A percentile compares a stretch with the other conserved stretches of the same genome.
phyloP scores from a whole-genome alignment of 1,140 invertebrate species.

The Pseudomyrmex sp. region DNA sequence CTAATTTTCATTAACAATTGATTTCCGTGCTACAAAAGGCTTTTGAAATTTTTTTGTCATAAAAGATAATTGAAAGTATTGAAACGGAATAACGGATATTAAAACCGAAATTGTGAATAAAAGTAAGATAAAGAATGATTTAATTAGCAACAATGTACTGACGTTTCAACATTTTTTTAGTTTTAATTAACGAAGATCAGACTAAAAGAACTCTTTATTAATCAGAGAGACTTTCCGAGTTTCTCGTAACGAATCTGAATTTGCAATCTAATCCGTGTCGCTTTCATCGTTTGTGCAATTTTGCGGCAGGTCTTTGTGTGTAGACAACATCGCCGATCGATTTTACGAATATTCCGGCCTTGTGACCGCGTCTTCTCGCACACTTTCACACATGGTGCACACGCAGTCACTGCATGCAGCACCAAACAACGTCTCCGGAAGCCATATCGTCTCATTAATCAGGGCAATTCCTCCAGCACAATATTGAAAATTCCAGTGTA shows the following conservation, averaged over 20 bases:
- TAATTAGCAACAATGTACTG: background rate
- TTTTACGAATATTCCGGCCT: conserved; percentile 26
- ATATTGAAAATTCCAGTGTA: conserved; percentile 73
- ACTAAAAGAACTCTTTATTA: background rate
- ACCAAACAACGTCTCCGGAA: conserved; percentile 61
- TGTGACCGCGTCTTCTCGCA: conserved; percentile 8
- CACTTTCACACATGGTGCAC: background rate
- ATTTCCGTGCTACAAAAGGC: background rate
- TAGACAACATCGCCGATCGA: conserved; percentile 30
- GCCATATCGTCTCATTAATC: conserved; percentile 71
- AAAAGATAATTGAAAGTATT: background rate
- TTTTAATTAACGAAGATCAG: background rate
- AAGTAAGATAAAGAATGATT: background rate
- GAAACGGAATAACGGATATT: background rate
- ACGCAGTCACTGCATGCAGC: conserved; percentile 41
- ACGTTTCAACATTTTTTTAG: background rate
- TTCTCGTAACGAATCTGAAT: background rate
- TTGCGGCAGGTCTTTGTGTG: conserved; percentile 4
- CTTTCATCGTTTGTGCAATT: conserved; percentile 12
- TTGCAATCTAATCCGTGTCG: background rate
- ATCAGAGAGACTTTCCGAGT: background rate
- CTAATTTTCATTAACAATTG: background rate
- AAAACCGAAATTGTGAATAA: background rate
- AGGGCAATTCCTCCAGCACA: conserved; percentile 66
- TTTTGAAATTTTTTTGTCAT: background rate